phyloP scores from a whole-genome alignment of 2,797 vertebrate species.

The Coracias cyanogaster region DNA sequence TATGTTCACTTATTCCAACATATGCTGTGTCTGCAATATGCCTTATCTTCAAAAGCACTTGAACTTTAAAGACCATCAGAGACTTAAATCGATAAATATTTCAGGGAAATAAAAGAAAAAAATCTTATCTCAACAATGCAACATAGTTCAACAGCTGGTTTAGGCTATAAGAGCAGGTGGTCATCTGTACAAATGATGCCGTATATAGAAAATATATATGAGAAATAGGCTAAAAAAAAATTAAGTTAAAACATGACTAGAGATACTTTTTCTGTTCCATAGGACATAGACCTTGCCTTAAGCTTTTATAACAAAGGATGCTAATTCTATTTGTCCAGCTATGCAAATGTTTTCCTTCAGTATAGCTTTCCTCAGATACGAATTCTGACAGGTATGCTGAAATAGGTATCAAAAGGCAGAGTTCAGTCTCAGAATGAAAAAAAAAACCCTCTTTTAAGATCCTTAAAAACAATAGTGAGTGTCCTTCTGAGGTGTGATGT shows the following conservation, averaged over 20 bases:
- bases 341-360: neutral
- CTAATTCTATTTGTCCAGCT: neutral
- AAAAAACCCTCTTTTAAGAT: neutral
- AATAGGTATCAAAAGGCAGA: neutral
- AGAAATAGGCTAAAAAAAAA: neutral
- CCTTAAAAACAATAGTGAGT: neutral
- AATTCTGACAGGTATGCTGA: neutral
- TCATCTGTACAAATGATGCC: neutral
- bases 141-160: constrained; percentile 14
- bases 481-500: neutral
- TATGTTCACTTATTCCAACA: constrained; percentile 26
- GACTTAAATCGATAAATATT: neutral
- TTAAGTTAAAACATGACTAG: neutral
- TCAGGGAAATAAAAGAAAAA: neutral
- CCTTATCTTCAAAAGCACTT: constrained; percentile 63
- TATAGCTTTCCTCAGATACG: neutral
- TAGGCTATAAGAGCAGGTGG: constrained; percentile 7
- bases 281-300: neutral
- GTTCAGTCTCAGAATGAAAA: neutral
- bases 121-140: neutral
- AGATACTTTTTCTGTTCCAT: neutral
- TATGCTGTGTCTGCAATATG: constrained; percentile 3
- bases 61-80: constrained; percentile 12
- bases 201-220: neutral
- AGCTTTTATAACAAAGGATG: neutral